Evolutionary conservation across 2,797 vertebrate genomes (phyloP).

Genomic region (Tragelaphus oryx): DNA sequence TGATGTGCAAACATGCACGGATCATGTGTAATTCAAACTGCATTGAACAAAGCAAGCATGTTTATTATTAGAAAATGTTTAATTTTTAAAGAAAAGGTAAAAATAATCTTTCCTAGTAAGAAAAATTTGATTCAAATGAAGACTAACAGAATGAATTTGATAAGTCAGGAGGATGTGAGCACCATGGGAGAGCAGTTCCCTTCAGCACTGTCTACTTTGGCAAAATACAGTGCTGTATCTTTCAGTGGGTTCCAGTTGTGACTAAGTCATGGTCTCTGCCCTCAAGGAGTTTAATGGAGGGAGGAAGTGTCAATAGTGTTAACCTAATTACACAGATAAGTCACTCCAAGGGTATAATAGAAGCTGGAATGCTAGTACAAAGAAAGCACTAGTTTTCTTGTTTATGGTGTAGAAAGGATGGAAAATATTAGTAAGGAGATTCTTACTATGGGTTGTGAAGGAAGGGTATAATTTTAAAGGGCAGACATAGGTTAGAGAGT

Average conservation of each 20-base stretch:
- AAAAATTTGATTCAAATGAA: background rate
- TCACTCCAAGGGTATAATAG: background rate
- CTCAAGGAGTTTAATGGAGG: background rate
- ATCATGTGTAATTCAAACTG: background rate
- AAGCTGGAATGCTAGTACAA: background rate
- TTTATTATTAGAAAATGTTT: conserved; percentile 36
- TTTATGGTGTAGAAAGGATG: background rate
- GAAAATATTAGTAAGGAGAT: background rate
- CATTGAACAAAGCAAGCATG: background rate
- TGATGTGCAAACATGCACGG: background rate
- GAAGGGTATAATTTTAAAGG: background rate
- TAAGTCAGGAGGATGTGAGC: background rate
- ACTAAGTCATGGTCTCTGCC: background rate
- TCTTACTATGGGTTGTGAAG: background rate
- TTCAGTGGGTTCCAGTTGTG: background rate
- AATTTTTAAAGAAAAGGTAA: conserved; percentile 15
- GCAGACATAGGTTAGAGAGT: background rate
- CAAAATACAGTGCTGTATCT: background rate
- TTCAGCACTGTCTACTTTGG: background rate
- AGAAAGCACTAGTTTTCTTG: background rate
- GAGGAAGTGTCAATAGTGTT: background rate
- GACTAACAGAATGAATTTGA: background rate
- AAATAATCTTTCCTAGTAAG: background rate
- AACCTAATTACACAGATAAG: background rate
- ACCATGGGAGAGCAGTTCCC: background rate